These are phyloP conservation scores for Junonia oenone DNA, from an alignment of 2,888 invertebrate genomes.

Conservation along the genomic window DNA sequence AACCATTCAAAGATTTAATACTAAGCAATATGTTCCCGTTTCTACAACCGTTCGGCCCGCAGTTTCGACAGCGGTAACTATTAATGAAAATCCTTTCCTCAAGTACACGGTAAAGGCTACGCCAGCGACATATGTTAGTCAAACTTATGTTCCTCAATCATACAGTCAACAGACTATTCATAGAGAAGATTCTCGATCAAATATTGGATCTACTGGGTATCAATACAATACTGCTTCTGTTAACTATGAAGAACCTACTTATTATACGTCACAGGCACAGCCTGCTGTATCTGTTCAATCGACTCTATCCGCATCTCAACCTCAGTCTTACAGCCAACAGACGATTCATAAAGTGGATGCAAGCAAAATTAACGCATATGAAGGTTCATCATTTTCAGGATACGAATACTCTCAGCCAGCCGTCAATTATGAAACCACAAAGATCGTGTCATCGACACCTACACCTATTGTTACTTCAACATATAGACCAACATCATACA, in stretches of 20 bases:
- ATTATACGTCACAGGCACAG: slow-evolving; percentile 40
- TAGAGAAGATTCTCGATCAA: slow-evolving; percentile 46
- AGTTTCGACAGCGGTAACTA: slow-evolving; percentile 29
- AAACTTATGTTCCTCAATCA: slow-evolving; percentile 49
- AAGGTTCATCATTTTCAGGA: slow-evolving; percentile 42
- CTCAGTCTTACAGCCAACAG: slow-evolving; percentile 57
- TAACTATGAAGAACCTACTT: slow-evolving; percentile 50
- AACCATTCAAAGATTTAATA: slow-evolving; percentile 33
- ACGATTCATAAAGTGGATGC: slow-evolving; percentile 56
- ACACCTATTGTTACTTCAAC: slow-evolving; percentile 45
- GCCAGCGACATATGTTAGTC: slow-evolving; percentile 25
- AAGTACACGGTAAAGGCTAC: slow-evolving; percentile 30
- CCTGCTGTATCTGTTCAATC: slow-evolving; percentile 15
- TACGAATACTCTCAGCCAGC: slow-evolving; percentile 37
- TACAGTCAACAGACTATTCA: slow-evolving; percentile 55
- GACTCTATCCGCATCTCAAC: slow-evolving; percentile 39
- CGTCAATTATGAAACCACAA: slow-evolving; percentile 46
- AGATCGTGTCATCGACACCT: slow-evolving; percentile 48
- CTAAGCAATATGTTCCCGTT: slow-evolving; percentile 22
- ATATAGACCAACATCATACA: slow-evolving; percentile 41
- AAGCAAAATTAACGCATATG: slow-evolving; percentile 42
- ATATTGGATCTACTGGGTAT: slow-evolving; percentile 31
- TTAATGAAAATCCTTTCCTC: slow-evolving; percentile 34
- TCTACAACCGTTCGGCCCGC: slow-evolving; percentile 29
- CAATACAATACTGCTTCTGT: slow-evolving; percentile 36